phyloP scores from a whole-genome alignment of 2,888 invertebrate genomes.

The Choristoneura rosaceana region DNA sequence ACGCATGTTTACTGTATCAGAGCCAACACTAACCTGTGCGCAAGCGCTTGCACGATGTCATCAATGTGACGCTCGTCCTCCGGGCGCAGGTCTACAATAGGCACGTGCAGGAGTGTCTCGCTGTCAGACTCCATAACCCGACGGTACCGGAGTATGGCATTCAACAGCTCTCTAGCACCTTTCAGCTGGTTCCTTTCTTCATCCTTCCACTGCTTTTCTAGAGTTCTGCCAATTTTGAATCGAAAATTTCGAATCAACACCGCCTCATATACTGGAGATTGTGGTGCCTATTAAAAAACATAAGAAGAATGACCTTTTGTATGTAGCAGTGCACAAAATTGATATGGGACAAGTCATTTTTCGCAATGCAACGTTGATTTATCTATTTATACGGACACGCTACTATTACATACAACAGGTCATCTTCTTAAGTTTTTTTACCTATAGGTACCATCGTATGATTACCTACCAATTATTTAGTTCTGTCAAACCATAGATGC shows the following conservation, averaged over 20 bases:
- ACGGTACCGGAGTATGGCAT: conserved; percentile 71
- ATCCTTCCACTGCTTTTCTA: conserved; percentile 74
- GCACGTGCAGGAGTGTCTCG: conserved; percentile 61
- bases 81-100: conserved; percentile 62
- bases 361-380: no score
- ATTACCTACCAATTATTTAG: no score
- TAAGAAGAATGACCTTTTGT: no score
- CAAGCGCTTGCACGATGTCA: conserved; percentile 66
- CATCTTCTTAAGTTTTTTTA: no score
- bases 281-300: neutral
- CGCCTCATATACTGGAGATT: neutral
- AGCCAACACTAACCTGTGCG: conserved; percentile 57
- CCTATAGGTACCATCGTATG: no score
- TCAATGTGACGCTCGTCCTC: conserved; percentile 63
- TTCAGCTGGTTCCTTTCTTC: conserved; percentile 57
- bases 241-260: neutral
- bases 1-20: no score
- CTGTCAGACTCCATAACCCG: conserved; percentile 61
- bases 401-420: no score
- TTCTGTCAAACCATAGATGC: no score
- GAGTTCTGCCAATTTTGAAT: conserved; percentile 54
- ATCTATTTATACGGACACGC: no score
- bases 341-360: no score
- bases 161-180: conserved; percentile 68
- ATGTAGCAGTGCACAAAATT: no score